These are phyloP conservation scores for Natrix natrix DNA, from an alignment of 2,797 vertebrate species.

Conservation along the genomic window DNA sequence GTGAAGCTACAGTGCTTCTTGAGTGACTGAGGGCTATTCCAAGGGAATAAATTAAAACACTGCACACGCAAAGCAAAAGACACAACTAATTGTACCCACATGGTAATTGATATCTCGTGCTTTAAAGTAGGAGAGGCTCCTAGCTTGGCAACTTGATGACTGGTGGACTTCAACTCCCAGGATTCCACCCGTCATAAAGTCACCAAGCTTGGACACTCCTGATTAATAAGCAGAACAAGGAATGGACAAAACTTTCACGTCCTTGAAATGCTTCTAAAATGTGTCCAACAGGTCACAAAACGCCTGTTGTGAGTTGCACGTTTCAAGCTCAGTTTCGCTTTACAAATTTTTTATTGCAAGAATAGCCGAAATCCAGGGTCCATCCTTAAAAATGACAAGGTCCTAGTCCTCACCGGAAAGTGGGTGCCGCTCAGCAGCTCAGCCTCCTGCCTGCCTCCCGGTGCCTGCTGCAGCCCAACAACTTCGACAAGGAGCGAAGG, in stretches of 20 bases:
- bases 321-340: neutral
- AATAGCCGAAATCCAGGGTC: neutral
- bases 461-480: neutral
- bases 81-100: fast-evolving
- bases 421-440: neutral
- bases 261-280: neutral
- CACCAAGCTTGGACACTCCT: neutral
- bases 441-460: neutral
- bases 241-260: neutral
- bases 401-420: neutral
- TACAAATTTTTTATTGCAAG: neutral
- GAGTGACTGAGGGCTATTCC: neutral
- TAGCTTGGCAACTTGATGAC: neutral
- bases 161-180: neutral
- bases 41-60: neutral
- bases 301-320: neutral
- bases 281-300: neutral
- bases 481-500: too few species aligned
- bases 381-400: neutral
- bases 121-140: neutral
- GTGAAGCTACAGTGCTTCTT: neutral
- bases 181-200: neutral
- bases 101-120: neutral
- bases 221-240: neutral
- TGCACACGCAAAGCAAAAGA: neutral